phyloP scores from a whole-genome alignment of 2,888 invertebrate genomes.

The Holacanthella duospinosa region DNA sequence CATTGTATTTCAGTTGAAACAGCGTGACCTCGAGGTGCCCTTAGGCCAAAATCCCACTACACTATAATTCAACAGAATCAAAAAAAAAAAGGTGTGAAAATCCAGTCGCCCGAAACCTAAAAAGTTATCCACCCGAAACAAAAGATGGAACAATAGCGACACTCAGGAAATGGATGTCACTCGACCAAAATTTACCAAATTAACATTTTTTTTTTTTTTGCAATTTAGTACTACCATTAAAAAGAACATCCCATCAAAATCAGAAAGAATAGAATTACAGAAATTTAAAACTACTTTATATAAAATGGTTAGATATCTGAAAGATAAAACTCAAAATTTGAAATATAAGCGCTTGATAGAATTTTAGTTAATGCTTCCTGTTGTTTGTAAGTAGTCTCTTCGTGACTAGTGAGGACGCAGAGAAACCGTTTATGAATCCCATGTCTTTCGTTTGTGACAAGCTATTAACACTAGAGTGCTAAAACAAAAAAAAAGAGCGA shows the following conservation, averaged over 20 bases:
- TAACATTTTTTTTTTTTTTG: background rate
- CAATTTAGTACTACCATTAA: too few relatives aligned
- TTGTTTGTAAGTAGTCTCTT: too few relatives aligned
- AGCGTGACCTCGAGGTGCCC: conserved; percentile 1
- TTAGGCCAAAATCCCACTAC: background rate
- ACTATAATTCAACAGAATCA: background rate
- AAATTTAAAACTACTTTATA: too few relatives aligned
- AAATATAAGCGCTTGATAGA: too few relatives aligned
- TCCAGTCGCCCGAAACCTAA: background rate
- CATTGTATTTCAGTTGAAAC: conserved; percentile 10
- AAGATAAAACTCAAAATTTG: too few relatives aligned
- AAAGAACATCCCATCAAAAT: too few relatives aligned
- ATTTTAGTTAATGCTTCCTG: too few relatives aligned
- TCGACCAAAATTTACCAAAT: background rate
- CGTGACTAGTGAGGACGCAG: too few relatives aligned
- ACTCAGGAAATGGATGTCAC: background rate
- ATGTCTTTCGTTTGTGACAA: too few relatives aligned
- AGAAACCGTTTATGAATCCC: too few relatives aligned
- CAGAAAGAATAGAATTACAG: too few relatives aligned
- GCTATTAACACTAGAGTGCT: background rate
- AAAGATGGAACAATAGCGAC: background rate
- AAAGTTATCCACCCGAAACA: background rate
- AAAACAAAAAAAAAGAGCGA: background rate
- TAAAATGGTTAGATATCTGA: too few relatives aligned
- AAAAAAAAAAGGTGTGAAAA: background rate